Evolutionary conservation across 2,888 invertebrate species (phyloP).

Genomic region (Andrena hattorfiana): DNA sequence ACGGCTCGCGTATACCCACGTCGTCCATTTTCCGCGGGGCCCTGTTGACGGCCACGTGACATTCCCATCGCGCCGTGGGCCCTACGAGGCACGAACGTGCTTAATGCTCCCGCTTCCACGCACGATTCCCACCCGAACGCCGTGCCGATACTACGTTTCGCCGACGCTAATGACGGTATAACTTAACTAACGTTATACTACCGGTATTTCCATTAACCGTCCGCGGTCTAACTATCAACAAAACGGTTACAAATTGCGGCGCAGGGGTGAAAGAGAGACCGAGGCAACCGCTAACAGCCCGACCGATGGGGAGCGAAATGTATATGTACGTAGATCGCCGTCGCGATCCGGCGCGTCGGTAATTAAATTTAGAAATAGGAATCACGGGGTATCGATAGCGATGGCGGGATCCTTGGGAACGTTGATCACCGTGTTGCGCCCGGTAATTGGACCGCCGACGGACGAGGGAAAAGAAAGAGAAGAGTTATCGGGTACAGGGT

Average conservation of each 20-base stretch:
- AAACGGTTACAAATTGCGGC: slow-evolving; percentile 75
- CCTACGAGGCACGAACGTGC: slow-evolving; percentile 45
- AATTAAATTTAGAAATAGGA: slow-evolving; percentile 61
- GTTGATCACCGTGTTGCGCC: slow-evolving; percentile 34
- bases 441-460: slow-evolving; percentile 39
- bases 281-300: not conserved
- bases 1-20: slow-evolving; percentile 50
- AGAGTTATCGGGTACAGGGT: slow-evolving; percentile 46
- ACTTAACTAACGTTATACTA: slow-evolving; percentile 53
- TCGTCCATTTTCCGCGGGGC: slow-evolving; percentile 60
- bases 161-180: slow-evolving; percentile 72
- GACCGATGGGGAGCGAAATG: slow-evolving; percentile 33
- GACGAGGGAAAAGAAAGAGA: slow-evolving; percentile 39
- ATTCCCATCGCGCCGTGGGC: slow-evolving; percentile 54
- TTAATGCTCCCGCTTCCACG: slow-evolving; percentile 42
- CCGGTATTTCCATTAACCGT: slow-evolving; percentile 50
- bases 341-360: slow-evolving; percentile 38
- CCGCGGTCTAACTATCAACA: slow-evolving; percentile 47
- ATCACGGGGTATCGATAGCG: slow-evolving; percentile 47
- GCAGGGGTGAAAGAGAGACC: slow-evolving; percentile 5
- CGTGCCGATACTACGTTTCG: slow-evolving; percentile 55
- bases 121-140: slow-evolving; percentile 38
- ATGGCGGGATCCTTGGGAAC: slow-evolving; percentile 30
- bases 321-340: slow-evolving; percentile 9
- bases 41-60: slow-evolving; percentile 58